Conservation (phyloP, 1,140 invertebrate genomes). For the Euura lappo region DNA sequence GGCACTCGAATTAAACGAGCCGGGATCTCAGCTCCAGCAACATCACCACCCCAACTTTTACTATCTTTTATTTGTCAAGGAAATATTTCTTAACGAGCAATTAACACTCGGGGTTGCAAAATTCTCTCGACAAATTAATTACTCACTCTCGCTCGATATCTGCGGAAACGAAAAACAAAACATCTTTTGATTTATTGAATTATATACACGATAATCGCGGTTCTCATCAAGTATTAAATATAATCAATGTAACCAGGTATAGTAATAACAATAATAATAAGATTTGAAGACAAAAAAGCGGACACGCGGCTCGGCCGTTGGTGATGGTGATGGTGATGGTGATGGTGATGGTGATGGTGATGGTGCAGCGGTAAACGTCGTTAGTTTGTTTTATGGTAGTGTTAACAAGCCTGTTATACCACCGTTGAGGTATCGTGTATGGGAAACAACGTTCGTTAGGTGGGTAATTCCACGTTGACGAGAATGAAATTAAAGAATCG, state of each 20-base stretch:
- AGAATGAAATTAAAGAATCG: not conserved
- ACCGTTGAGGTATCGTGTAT: not conserved
- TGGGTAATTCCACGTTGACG: not conserved
- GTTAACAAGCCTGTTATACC: not conserved
- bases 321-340: not conserved
- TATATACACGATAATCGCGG: not conserved
- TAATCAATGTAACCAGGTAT: no score
- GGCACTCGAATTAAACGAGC: no score
- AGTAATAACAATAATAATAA: not conserved
- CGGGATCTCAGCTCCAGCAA: not conserved
- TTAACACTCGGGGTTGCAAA: not conserved
- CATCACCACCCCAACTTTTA: not conserved
- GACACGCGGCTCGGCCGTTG: not conserved
- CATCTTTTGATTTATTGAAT: no score
- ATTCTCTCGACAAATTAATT: no score
- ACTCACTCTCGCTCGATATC: no score
- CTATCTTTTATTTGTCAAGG: not conserved
- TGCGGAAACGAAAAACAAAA: no score
- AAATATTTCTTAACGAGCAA: not conserved
- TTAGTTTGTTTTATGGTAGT: slow-evolving; percentile 15
- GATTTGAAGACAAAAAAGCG: not conserved
- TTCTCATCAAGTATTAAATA: not conserved
- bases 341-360: not conserved
- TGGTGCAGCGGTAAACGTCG: not conserved
- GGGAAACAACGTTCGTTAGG: not conserved